phyloP scores from a whole-genome alignment of 1,140 invertebrate genomes.

The Homalodisca vitripennis region DNA sequence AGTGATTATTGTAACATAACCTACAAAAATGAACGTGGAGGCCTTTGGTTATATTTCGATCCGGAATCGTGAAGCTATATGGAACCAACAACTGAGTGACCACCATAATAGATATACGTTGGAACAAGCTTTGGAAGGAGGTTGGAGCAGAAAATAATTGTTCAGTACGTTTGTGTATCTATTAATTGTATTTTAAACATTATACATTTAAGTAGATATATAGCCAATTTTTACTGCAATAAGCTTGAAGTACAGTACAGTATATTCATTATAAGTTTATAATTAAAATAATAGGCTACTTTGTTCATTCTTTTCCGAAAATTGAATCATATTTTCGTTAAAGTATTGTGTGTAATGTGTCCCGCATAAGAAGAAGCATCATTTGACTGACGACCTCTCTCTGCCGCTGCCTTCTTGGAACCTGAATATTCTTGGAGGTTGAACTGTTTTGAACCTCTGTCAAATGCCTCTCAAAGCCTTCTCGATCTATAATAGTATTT shows the following conservation, averaged over 20 bases:
- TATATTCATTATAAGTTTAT: neutral
- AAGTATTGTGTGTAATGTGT: constrained; percentile 8
- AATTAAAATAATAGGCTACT: constrained; percentile 9
- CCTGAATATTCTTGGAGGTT: constrained; percentile 9
- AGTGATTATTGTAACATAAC: neutral
- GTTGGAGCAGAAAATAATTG: neutral
- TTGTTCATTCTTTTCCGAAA: constrained; percentile 4
- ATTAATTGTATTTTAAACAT: neutral
- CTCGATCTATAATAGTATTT: too few species aligned
- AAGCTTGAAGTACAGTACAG: neutral
- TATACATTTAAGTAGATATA: neutral
- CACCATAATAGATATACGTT: neutral
- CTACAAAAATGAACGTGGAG: neutral
- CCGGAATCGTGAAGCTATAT: neutral
- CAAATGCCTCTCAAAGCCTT: constrained; percentile 29
- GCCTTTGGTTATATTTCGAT: neutral
- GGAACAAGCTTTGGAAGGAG: neutral
- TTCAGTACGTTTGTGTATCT: neutral
- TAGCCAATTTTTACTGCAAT: neutral
- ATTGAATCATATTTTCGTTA: neutral
- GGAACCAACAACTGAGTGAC: neutral
- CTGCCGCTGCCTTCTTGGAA: constrained; percentile 11
- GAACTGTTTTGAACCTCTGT: constrained; percentile 9
- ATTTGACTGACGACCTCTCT: constrained; percentile 2
- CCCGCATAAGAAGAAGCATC: constrained; percentile 14